phyloP scores from a whole-genome alignment of 2,113 vertebrate genomes.

The Neogobius melanostomus region DNA sequence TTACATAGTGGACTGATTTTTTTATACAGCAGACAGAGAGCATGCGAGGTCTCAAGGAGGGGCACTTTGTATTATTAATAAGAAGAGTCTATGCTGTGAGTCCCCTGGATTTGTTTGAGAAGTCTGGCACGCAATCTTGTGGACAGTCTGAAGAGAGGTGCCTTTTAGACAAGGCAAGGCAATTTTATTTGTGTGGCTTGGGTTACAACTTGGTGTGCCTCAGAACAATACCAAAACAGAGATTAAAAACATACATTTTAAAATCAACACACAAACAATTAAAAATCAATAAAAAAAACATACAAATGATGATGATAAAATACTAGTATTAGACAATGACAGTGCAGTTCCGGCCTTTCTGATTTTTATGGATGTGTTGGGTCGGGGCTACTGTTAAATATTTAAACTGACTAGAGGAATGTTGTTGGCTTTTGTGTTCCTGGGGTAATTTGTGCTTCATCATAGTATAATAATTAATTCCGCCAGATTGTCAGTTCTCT shows the following conservation, averaged over 20 bases:
- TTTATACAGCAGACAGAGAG: constrained; percentile 15
- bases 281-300: too few species aligned
- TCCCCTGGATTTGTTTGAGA: constrained; percentile 24
- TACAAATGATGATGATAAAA: too few species aligned
- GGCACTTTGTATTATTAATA: constrained; percentile 62
- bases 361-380: constrained; percentile 8
- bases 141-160: constrained; percentile 7
- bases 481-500: constrained; percentile 14
- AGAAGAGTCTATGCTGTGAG: constrained; percentile 34
- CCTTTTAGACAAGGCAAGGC: constrained; percentile 34
- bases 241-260: too few species aligned
- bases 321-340: constrained; percentile 2
- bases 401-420: constrained; percentile 41
- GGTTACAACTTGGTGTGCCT: too few species aligned
- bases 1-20: background rate
- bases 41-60: constrained; percentile 31
- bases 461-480: constrained; percentile 39
- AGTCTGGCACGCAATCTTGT: constrained; percentile 43
- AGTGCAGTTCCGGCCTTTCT: background rate
- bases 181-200: background rate
- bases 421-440: constrained; percentile 21
- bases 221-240: too few species aligned
- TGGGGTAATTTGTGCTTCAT: constrained; percentile 35
- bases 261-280: too few species aligned
- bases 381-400: constrained; percentile 52